These are phyloP conservation scores for Taenioides sp. DNA, from an alignment of 2,797 vertebrate species.

Conservation along the genomic window DNA sequence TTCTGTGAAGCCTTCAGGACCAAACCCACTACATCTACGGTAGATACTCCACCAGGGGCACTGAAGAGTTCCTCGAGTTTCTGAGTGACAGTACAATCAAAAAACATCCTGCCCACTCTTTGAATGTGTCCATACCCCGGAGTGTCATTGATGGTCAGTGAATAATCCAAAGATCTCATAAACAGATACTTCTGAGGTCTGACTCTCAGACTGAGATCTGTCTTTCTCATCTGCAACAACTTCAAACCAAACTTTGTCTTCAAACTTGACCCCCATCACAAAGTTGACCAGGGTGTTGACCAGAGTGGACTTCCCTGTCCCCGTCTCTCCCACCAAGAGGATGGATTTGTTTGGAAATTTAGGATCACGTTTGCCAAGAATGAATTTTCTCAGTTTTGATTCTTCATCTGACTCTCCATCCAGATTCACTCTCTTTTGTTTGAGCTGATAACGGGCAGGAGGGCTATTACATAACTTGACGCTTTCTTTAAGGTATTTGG, in stretches of 20 bases:
- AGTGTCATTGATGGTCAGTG: slow-evolving; percentile 35
- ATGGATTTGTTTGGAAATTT: background rate
- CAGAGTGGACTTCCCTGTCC: slow-evolving; percentile 1
- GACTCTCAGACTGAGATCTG: background rate
- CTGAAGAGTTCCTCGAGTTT: slow-evolving; percentile 6
- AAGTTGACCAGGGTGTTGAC: background rate
- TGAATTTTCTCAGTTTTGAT: background rate
- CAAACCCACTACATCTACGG: slow-evolving; percentile 10
- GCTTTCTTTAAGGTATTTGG: background rate
- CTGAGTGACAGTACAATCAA: too few relatives aligned
- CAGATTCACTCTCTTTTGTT: background rate
- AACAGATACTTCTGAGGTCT: slow-evolving; percentile 21
- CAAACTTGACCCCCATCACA: slow-evolving; percentile 6
- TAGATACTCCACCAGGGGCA: background rate
- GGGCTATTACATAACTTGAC: background rate
- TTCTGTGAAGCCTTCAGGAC: background rate
- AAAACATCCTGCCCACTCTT: too few relatives aligned
- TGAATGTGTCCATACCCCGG: slow-evolving; percentile 24
- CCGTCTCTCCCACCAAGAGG: slow-evolving; percentile 1
- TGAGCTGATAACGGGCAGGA: background rate
- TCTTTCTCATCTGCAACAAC: background rate
- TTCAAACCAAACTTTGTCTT: slow-evolving; percentile 3
- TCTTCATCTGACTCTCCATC: background rate
- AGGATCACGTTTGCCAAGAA: background rate
- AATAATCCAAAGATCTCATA: slow-evolving; percentile 22